Evolutionary conservation across 64 coral and sea anemone genomes (phyloP), one percentile per base, ranked within the genome.

Genomic region (Montipora efflorescens): DNA sequence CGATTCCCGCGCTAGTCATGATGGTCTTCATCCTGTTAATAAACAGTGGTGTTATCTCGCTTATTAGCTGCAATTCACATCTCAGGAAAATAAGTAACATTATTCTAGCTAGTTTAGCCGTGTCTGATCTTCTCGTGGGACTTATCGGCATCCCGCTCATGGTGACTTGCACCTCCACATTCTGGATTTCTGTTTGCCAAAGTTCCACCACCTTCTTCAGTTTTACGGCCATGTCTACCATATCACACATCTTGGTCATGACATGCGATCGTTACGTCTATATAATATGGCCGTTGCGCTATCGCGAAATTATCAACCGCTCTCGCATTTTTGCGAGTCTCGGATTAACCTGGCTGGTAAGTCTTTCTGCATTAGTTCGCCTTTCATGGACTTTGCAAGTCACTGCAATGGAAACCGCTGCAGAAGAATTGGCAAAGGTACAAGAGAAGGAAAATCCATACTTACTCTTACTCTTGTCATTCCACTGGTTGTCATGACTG

Each of bases 181-280:
- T 80, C 1, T 19, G 28, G 14, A 9, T 4, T 13, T 47, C 76
- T 18, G 19, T 93, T 4, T 93, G 92, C 68, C 12, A 79, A 12
- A 72, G 76, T 48, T 69, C 75, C 16, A 67, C n/a, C 76, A 93
- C 61, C 44, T 88, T 93, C 25, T 59, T 68, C 44, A 93, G 59
- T 14, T 93, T 93, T 61, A 80, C 88, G 16, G 77, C 84, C 57
- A 36, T 88, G 58, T 88, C 84, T 3, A 93, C 92, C 16, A 78
- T 93, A n/a, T 47, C 87, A 4, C 92, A 93, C 76, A 93, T 93
- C 76, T 52, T 77, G 10, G 77, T 88, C 2, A 93, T 93, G 83
- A 93, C 92, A 5, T 77, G 85, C 45, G 92, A 93, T 74, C 81
- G 92, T 48, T 82, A 93, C 71, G 79, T 93, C 5, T 88, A 87